phyloP scores from a whole-genome alignment of 2,113 vertebrate species.

The Saguinus midas region DNA sequence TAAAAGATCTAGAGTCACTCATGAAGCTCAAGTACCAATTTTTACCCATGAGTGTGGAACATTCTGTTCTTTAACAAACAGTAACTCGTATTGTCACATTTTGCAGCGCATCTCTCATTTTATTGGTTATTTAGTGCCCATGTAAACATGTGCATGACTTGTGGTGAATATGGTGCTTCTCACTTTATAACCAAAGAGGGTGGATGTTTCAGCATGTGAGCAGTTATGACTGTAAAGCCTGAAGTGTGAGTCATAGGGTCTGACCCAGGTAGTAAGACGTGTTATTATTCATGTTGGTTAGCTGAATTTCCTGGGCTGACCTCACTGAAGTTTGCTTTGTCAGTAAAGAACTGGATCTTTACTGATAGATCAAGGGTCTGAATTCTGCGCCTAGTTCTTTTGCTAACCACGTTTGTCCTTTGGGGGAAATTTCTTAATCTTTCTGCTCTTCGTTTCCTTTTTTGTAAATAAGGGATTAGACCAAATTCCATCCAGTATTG shows the following conservation, averaged over 20 bases:
- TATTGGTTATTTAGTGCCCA: background rate
- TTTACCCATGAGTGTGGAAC: background rate
- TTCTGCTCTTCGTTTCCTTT: background rate
- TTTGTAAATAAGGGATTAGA: background rate
- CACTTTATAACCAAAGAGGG: conserved; percentile 55
- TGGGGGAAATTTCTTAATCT: background rate
- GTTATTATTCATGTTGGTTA: conserved; percentile 31
- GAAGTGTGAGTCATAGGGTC: conserved; percentile 56
- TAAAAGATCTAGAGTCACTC: conserved; percentile 11
- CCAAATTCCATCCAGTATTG: background rate
- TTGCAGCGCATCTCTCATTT: background rate
- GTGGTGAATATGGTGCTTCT: conserved; percentile 56
- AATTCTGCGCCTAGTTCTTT: background rate
- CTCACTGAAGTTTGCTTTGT: conserved; percentile 3
- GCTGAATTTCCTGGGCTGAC: conserved; percentile 33
- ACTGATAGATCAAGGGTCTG: background rate
- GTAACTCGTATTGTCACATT: background rate
- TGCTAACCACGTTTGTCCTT: background rate
- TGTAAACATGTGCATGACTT: conserved; percentile 31
- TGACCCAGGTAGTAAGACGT: conserved; percentile 45
- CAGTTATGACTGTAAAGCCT: conserved; percentile 41
- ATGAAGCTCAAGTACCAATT: conserved; percentile 8
- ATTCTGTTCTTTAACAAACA: background rate
- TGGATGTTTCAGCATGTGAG: conserved; percentile 44
- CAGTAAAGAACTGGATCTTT: background rate